Percentiles rank a stretch among this genome's conserved stretches.
Evolutionary conservation across 2,113 vertebrate species (phyloP).

Genomic region (Etia nguti): DNA sequence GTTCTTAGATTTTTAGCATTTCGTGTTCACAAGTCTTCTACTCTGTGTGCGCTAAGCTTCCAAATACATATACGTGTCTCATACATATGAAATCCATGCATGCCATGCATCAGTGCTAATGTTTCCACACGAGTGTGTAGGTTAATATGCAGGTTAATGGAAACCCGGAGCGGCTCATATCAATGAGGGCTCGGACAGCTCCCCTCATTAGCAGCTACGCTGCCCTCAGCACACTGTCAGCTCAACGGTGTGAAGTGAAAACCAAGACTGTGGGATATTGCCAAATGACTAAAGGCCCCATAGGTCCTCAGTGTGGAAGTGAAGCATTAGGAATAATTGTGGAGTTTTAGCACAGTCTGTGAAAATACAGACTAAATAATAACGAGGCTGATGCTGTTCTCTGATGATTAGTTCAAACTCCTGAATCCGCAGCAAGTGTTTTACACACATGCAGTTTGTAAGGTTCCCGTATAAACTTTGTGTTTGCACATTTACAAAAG

Average conservation of each 20-base stretch:
- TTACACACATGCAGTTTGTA: neutral
- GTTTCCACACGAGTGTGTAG: neutral
- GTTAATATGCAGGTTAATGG: neutral
- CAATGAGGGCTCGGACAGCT: constrained; percentile 1
- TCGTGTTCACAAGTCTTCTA: neutral
- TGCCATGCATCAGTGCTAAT: neutral
- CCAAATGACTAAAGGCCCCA: constrained; percentile 31
- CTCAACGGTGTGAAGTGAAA: constrained; percentile 32
- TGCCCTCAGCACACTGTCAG: constrained; percentile 47
- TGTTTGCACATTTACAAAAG: neutral
- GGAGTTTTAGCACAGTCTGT: constrained; percentile 9
- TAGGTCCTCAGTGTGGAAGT: neutral
- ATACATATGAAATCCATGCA: neutral
- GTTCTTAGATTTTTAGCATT: neutral
- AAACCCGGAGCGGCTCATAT: neutral
- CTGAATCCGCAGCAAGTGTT: constrained; percentile 11
- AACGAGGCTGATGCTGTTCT: constrained; percentile 21
- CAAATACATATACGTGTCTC: neutral
- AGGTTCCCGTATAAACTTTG: neutral
- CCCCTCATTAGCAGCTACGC: constrained; percentile 25
- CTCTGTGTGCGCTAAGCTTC: neutral
- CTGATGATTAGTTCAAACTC: neutral
- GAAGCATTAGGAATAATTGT: constrained; percentile 19
- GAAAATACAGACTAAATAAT: constrained; percentile 27
- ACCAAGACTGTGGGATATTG: constrained; percentile 9